A percentile compares a stretch with the other conserved stretches of the same genome.
These are phyloP conservation scores for Meta bourneti DNA, from an alignment of 2,888 invertebrate genomes.

Conservation along the genomic window DNA sequence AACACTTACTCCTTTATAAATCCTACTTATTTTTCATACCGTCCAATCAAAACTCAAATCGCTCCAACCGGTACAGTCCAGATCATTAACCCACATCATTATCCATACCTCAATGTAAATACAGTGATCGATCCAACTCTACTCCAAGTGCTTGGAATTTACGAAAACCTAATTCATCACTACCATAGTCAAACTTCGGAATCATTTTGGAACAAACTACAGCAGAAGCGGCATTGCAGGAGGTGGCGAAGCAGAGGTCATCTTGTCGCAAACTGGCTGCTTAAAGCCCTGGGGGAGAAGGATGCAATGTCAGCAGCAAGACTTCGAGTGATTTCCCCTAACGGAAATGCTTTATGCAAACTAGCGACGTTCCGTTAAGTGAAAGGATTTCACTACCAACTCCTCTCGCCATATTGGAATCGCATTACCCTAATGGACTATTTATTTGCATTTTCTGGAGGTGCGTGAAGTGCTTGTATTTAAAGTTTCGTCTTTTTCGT, in stretches of 20 bases:
- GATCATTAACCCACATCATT: background rate
- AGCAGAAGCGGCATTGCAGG: constrained; percentile 11
- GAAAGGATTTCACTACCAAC: background rate
- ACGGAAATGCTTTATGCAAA: constrained; percentile 51
- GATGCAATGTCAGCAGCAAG: constrained; percentile 54
- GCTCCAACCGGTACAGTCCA: no score
- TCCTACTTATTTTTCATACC: no score
- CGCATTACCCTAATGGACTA: constrained; percentile 50
- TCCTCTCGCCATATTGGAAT: constrained; percentile 18
- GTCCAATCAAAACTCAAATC: no score
- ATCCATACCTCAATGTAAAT: background rate
- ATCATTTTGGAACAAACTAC: background rate
- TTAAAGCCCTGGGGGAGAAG: constrained; percentile 12
- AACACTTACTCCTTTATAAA: no score
- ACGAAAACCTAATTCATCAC: background rate
- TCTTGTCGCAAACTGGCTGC: no score
- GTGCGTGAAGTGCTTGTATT: constrained; percentile 1
- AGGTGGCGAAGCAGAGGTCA: background rate
- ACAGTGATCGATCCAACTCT: background rate
- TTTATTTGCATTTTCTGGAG: constrained; percentile 41
- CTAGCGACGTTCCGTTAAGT: constrained; percentile 8
- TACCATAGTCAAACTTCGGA: background rate
- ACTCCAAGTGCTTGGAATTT: background rate
- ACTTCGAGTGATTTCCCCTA: constrained; percentile 44
- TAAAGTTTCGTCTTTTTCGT: background rate